phyloP scores from a whole-genome alignment of 2,888 invertebrate genomes.

The Plebejus argus region DNA sequence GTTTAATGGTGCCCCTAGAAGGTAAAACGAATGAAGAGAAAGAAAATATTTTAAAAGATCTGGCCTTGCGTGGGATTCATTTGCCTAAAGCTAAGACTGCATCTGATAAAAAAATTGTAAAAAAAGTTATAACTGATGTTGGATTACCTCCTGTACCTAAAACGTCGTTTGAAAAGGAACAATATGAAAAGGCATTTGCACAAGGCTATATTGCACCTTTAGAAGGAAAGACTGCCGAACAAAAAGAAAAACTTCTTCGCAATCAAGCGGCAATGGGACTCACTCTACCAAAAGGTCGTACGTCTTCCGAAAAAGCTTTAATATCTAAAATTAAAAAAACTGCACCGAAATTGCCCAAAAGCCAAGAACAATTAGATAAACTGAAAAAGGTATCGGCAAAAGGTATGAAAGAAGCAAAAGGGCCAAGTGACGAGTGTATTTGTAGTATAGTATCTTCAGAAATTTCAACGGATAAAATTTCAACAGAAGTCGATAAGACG shows the following conservation, averaged over 20 bases:
- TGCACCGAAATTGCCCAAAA: constrained; percentile 33
- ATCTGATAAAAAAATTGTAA: constrained; percentile 44
- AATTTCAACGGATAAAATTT: constrained; percentile 37
- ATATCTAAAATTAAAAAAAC: constrained; percentile 44
- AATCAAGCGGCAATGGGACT: constrained; percentile 38
- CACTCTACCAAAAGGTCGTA: constrained; percentile 40
- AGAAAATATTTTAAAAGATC: constrained; percentile 46
- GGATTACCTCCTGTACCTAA: constrained; percentile 44
- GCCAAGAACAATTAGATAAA: background rate
- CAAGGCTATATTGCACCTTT: constrained; percentile 40
- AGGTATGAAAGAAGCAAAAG: constrained; percentile 5
- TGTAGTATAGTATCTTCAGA: background rate
- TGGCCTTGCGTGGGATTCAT: constrained; percentile 40
- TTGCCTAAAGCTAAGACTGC: constrained; percentile 44
- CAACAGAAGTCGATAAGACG: background rate
- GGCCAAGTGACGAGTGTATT: constrained; percentile 10
- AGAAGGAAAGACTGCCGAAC: constrained; percentile 39
- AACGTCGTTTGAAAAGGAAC: constrained; percentile 36
- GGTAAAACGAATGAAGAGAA: constrained; percentile 47
- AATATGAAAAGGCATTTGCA: constrained; percentile 38
- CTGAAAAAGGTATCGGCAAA: background rate
- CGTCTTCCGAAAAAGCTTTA: constrained; percentile 40
- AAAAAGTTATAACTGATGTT: constrained; percentile 38
- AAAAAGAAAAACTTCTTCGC: constrained; percentile 42
- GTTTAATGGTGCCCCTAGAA: constrained; percentile 46